These are phyloP conservation scores for Eilema sororculum DNA, from an alignment of 2,888 invertebrate species.

Conservation along the genomic window DNA sequence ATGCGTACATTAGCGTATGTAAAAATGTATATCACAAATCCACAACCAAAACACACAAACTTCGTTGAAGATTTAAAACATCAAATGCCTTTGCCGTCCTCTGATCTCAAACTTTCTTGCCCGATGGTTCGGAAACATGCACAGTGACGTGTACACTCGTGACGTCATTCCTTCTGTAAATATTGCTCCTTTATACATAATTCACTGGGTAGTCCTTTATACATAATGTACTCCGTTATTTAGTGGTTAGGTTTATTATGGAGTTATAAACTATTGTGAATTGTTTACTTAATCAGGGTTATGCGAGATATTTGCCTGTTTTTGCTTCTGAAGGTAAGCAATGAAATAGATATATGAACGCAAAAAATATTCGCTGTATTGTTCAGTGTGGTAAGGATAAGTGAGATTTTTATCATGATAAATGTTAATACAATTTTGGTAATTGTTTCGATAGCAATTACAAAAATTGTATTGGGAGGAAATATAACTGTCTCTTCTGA, in stretches of 20 bases:
- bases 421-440: neutral
- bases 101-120: constrained; percentile 41
- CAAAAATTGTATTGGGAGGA: no score
- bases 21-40: neutral
- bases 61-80: constrained; percentile 43
- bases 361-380: neutral
- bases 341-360: neutral
- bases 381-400: neutral
- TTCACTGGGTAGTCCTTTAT: constrained; percentile 13
- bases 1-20: neutral
- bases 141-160: constrained; percentile 23
- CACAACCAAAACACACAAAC: neutral
- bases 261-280: neutral
- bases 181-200: constrained; percentile 10
- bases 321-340: neutral
- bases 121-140: constrained; percentile 46
- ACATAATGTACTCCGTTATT: constrained; percentile 3
- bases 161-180: constrained; percentile 16
- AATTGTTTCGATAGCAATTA: neutral
- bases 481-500: neutral
- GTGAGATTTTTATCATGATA: neutral
- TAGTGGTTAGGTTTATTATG: neutral
- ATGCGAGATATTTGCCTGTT: neutral
- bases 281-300: neutral
- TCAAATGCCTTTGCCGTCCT: constrained; percentile 39